Percentiles rank a stretch among this genome's conserved stretches.
phyloP scores from a whole-genome alignment of 2,797 vertebrate species.

The Eleutherodactylus coqui region DNA sequence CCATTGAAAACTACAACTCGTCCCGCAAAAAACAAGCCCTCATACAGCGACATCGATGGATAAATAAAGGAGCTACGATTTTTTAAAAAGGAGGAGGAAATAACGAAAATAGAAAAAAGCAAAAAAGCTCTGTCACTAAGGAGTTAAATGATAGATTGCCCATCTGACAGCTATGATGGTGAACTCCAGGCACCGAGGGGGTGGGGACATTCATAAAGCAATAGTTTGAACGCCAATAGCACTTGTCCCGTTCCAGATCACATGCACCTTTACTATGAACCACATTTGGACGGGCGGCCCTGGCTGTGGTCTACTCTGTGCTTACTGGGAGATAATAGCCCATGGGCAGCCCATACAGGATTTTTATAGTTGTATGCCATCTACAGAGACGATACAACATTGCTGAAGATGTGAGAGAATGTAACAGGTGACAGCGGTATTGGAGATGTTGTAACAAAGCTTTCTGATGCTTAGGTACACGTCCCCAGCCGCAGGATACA shows the following conservation, averaged over 20 bases:
- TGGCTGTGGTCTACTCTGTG: not conserved
- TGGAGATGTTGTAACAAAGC: constrained; percentile 8
- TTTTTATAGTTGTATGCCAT: not conserved
- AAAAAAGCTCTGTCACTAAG: too few relatives aligned
- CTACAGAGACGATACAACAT: not conserved
- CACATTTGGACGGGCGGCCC: not conserved
- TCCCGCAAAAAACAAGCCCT: too few relatives aligned
- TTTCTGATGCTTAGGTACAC: not conserved
- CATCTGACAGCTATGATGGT: not conserved
- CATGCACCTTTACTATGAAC: not conserved
- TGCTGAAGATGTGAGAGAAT: not conserved
- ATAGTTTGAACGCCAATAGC: not conserved
- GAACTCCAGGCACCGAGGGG: too few relatives aligned
- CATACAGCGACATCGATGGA: too few relatives aligned
- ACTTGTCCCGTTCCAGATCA: not conserved
- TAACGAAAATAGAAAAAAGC: too few relatives aligned
- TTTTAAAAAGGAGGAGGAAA: too few relatives aligned
- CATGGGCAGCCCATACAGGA: not conserved
- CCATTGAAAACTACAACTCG: too few relatives aligned
- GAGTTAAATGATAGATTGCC: not conserved
- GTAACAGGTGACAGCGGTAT: not conserved
- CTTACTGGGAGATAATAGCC: not conserved
- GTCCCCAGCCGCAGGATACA: constrained; percentile 8
- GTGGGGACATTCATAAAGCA: not conserved
- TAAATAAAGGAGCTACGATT: too few relatives aligned